A percentile compares a stretch with the other conserved stretches of the same genome.
Evolutionary conservation across 2,113 vertebrate genomes (phyloP).

Genomic region (Oreochromis spilurus): DNA sequence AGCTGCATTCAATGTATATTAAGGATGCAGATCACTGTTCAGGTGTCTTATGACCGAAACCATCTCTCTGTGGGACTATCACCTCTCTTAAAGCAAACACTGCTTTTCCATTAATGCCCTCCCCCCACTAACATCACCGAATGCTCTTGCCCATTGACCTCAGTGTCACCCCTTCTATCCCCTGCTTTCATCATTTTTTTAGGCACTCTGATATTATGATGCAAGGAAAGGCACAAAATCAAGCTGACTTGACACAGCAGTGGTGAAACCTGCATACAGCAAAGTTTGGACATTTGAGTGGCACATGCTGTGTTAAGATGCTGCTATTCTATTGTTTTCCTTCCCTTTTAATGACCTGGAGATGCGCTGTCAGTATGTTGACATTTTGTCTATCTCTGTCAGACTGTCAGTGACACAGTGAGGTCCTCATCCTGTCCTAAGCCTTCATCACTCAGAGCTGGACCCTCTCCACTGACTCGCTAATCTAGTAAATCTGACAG

Average conservation of each 20-base stretch:
- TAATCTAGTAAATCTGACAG: constrained; percentile 61
- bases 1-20: neutral
- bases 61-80: constrained; percentile 18
- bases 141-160: constrained; percentile 5
- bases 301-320: neutral
- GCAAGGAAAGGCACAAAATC: neutral
- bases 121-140: neutral
- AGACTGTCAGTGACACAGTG: neutral
- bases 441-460: constrained; percentile 18
- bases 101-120: neutral
- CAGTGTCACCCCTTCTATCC: constrained; percentile 8
- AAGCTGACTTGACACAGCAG: neutral
- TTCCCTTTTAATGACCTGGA: neutral
- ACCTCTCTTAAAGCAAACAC: neutral
- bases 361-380: neutral
- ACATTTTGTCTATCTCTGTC: neutral
- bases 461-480: constrained; percentile 33
- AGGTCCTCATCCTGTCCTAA: neutral
- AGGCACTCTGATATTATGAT: neutral
- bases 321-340: neutral
- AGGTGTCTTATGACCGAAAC: neutral
- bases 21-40: neutral
- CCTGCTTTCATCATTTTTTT: neutral
- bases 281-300: neutral
- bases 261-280: neutral